Evolutionary conservation across 2,888 invertebrate genomes (phyloP).

Genomic region (Eristalinus aeneus): DNA sequence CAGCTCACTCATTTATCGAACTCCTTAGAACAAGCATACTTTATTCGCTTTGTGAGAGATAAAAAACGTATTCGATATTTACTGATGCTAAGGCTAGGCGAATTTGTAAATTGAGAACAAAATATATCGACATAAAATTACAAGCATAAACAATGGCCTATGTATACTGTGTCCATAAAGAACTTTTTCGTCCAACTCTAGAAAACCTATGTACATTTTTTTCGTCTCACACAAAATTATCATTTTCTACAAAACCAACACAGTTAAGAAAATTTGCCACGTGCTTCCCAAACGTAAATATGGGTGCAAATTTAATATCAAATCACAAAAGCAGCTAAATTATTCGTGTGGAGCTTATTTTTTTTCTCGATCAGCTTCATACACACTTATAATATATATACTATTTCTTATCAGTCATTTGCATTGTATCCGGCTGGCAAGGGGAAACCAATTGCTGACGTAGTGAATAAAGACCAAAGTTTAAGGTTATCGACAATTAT

Average conservation of each 20-base stretch:
- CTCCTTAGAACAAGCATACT: too few species aligned
- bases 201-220: too few species aligned
- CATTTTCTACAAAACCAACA: neutral
- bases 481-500: slow-evolving; percentile 31
- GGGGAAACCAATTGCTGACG: neutral
- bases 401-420: slow-evolving; percentile 10
- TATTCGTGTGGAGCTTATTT: neutral
- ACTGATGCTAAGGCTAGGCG: too few species aligned
- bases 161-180: too few species aligned
- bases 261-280: neutral
- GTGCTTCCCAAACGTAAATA: neutral
- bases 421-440: slow-evolving; percentile 30
- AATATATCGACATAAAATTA: too few species aligned
- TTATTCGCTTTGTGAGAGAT: too few species aligned
- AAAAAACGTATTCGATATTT: too few species aligned
- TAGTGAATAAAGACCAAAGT: slow-evolving; percentile 8
- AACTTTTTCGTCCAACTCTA: too few species aligned
- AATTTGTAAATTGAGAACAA: too few species aligned
- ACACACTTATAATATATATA: neutral
- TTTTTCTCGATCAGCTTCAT: neutral
- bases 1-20: too few species aligned
- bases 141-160: too few species aligned
- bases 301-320: neutral
- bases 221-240: neutral
- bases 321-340: neutral